These are phyloP conservation scores for Myioborus miniatus DNA, from an alignment of 2,797 vertebrate genomes.

Conservation along the genomic window DNA sequence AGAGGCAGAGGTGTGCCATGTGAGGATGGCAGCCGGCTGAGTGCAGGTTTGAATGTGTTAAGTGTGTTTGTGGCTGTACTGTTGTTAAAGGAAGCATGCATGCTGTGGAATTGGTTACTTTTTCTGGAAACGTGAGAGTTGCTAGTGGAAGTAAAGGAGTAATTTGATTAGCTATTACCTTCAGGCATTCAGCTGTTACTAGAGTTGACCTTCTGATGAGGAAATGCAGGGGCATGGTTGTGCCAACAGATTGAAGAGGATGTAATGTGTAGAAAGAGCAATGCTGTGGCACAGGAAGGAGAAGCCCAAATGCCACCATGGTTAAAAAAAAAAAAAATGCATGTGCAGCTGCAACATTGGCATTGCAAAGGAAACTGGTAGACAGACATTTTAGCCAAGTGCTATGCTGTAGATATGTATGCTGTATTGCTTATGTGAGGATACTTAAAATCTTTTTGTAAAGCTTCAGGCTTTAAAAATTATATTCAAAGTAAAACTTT, in stretches of 20 bases:
- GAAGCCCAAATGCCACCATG: neutral
- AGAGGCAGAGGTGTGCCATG: neutral
- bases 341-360: neutral
- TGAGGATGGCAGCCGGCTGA: neutral
- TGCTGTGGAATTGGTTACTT: neutral
- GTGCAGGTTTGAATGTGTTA: neutral
- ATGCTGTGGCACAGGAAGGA: neutral
- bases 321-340: neutral
- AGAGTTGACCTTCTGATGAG: neutral
- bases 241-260: neutral
- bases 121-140: neutral
- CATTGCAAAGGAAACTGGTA: neutral
- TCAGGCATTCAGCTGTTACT: neutral
- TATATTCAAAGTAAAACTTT: neutral
- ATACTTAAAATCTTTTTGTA: neutral
- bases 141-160: neutral
- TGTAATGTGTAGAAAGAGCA: neutral
- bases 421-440: neutral
- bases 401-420: neutral
- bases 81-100: neutral
- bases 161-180: neutral
- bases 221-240: neutral
- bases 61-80: neutral
- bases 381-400: neutral
- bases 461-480: neutral